Evolutionary conservation across 2,888 invertebrate species (phyloP).

Genomic region (Lymantria monacha): DNA sequence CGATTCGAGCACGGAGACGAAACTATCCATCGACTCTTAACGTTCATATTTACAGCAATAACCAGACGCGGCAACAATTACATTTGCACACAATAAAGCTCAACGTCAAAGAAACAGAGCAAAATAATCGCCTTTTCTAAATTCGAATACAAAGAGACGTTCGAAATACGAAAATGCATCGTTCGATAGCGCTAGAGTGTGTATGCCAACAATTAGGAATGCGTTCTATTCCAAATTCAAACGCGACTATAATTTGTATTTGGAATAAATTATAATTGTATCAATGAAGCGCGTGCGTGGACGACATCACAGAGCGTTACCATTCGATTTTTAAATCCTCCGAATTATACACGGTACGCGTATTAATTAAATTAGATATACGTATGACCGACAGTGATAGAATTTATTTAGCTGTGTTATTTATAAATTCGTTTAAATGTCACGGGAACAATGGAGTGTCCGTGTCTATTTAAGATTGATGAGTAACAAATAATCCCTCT

Average conservation of each 20-base stretch:
- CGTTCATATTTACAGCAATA: constrained; percentile 63
- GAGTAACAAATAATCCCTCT: constrained; percentile 71
- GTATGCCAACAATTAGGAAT: constrained; percentile 78
- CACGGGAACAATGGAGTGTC: constrained; percentile 76
- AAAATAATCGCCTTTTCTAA: constrained; percentile 72
- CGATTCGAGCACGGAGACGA: constrained; percentile 28
- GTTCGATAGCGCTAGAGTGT: constrained; percentile 67
- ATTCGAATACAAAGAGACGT: constrained; percentile 75
- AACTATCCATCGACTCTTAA: constrained; percentile 46
- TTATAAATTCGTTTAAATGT: constrained; percentile 77
- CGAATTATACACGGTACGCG: constrained; percentile 46
- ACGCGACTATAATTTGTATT: constrained; percentile 56
- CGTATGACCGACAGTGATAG: constrained; percentile 51
- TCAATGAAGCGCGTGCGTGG: constrained; percentile 27
- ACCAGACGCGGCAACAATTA: constrained; percentile 67
- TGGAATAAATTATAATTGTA: constrained; percentile 56
- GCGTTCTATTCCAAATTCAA: constrained; percentile 71
- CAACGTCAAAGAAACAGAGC: constrained; percentile 66
- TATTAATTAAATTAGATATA: constrained; percentile 60
- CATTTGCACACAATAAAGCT: constrained; percentile 75
- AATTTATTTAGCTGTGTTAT: constrained; percentile 66
- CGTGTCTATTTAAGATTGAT: constrained; percentile 77
- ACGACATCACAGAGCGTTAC: constrained; percentile 19
- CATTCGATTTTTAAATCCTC: constrained; percentile 49
- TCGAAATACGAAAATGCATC: constrained; percentile 73